Conservation (phyloP, 2,797 vertebrate genomes). For the Phyllotis vaccarum region DNA sequence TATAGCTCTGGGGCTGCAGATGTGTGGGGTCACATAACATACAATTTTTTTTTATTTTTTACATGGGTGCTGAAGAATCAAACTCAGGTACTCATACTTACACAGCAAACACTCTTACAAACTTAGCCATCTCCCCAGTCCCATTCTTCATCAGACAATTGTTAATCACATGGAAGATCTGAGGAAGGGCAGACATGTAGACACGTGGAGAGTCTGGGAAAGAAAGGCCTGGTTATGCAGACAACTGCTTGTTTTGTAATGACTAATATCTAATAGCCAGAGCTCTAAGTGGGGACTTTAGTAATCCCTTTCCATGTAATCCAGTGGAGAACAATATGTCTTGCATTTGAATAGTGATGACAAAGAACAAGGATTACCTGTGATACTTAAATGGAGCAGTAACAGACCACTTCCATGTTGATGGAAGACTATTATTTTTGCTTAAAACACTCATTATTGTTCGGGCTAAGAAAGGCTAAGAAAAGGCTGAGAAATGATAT, state of each 20-base stretch:
- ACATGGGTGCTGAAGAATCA: not conserved
- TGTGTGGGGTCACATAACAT: not conserved
- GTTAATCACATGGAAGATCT: not conserved
- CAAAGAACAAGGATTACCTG: not conserved
- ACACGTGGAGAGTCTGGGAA: conserved; percentile 17
- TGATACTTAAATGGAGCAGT: conserved; percentile 1
- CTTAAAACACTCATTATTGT: conserved; percentile 10
- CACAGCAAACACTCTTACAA: not conserved
- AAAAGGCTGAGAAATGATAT: conserved; percentile 46
- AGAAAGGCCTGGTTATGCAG: not conserved
- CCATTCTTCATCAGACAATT: not conserved
- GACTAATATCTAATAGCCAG: not conserved
- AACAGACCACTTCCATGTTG: not conserved
- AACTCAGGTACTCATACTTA: not conserved
- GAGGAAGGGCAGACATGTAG: not conserved
- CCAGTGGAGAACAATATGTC: not conserved
- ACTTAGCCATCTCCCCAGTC: not conserved
- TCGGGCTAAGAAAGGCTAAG: conserved; percentile 4
- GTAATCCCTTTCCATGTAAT: conserved; percentile 5
- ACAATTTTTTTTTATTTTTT: not conserved
- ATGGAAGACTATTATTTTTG: conserved; percentile 10
- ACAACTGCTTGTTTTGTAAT: not conserved
- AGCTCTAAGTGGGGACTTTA: not conserved
- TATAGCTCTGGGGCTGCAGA: not conserved
- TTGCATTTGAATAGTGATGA: not conserved